These are phyloP conservation scores for Capitella teleta DNA, from an alignment of 1,140 invertebrate species.

Conservation along the genomic window DNA sequence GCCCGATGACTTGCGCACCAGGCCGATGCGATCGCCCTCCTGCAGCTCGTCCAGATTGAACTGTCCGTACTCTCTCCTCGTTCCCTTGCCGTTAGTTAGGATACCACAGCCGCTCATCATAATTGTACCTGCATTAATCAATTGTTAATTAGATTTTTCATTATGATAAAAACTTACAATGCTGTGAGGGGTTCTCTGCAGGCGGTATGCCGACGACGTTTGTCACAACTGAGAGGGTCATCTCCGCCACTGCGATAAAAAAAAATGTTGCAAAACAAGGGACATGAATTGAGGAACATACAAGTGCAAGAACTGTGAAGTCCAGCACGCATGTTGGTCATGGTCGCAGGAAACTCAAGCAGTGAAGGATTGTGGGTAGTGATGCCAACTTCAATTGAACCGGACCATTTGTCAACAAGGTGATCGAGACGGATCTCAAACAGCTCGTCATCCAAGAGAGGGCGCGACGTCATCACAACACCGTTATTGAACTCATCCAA, in stretches of 20 bases:
- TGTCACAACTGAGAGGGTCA: too few species aligned
- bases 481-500: conserved; percentile 66
- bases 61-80: conserved; percentile 80
- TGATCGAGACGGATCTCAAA: conserved; percentile 90
- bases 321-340: conserved; percentile 90
- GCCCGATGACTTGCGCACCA: conserved; percentile 32
- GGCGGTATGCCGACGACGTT: too few species aligned
- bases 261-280: too few species aligned
- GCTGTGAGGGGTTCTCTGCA: too few species aligned
- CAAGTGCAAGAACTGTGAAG: too few species aligned
- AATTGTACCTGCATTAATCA: conserved; percentile 54
- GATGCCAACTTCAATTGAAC: conserved; percentile 86
- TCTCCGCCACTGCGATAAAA: too few species aligned
- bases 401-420: conserved; percentile 84
- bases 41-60: conserved; percentile 83
- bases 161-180: too few species aligned
- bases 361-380: conserved; percentile 82
- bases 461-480: conserved; percentile 69
- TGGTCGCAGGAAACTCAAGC: conserved; percentile 86
- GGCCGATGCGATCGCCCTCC: conserved; percentile 38
- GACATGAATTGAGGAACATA: too few species aligned
- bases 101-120: conserved; percentile 97
- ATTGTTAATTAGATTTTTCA: neutral
- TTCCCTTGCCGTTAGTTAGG: conserved; percentile 84
- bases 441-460: conserved; percentile 51